Evolutionary conservation across 2,797 vertebrate genomes (phyloP), one percentile per base, ranked within the genome.

Genomic region (Pelodytes ibericus): DNA sequence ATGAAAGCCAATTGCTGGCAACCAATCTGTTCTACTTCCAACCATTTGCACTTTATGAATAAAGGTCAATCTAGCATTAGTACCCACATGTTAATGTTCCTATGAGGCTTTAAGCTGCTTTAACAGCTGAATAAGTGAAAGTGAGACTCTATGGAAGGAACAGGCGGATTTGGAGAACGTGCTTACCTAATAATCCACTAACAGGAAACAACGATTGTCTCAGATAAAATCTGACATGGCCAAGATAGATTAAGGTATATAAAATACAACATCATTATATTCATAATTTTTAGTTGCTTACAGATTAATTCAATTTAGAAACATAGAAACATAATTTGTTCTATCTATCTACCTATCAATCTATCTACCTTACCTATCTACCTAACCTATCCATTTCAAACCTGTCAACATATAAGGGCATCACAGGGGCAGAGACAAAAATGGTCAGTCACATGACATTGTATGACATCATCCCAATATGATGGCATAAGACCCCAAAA

Each of bases 121-220:
- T 91, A 92, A 90, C 87, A 89, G 91, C 90, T 90, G 88, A 92
- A 86, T 89, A 91, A 93, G 90, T 90, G 91, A 92, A 88, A 89
- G 89, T 77, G 84, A 87, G 87, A 83, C 81, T 65, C 71, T n/a
- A 9, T 3, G n/a, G 53, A 26, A 68, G 20, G n/a, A n/a, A n/a
- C n/a, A n/a, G 60, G 62, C 39, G 29, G 36, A 63, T 36, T 20
- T 15, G 47, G 26, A 68, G 57, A 80, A 67, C 71, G 83, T 85
- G 86, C 86, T 87, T 84, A 91, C 89, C 91, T 91, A 82, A 88
- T 86, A 80, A 80, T 84, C 80, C 80, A 84, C 81, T 79, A 81
- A 72, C 71, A 71, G 74, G 68, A 47, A 62, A 3, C 30, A 74
- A 68, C 75, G 20, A 60, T 81, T 70, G 81, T 74, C 72, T 80